phyloP scores from a whole-genome alignment of 2,797 vertebrate genomes.

The Odontamblyopus rebecca region DNA sequence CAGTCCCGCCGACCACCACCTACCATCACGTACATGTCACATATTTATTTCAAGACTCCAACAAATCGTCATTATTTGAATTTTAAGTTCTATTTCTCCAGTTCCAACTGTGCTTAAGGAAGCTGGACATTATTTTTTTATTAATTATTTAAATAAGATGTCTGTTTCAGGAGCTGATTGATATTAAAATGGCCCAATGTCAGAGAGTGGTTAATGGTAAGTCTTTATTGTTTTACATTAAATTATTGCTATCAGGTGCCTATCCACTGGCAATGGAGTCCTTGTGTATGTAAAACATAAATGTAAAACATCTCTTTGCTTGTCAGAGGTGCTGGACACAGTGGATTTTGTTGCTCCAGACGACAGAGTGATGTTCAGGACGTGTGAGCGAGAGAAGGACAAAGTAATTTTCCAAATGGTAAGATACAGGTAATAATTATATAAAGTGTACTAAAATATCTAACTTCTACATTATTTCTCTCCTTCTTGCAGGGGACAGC shows the following conservation, averaged over 20 bases:
- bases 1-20: no score
- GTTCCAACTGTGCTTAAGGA: neutral
- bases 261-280: no score
- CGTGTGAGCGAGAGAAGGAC: conserved; percentile 85
- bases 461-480: neutral
- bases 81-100: neutral
- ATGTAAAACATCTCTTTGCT: neutral
- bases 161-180: conserved; percentile 87
- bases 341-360: conserved; percentile 94
- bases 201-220: conserved; percentile 87
- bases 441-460: neutral
- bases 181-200: conserved; percentile 94
- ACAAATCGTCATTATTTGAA: no score
- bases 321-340: conserved; percentile 79
- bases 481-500: conserved; percentile 84
- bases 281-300: no score
- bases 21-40: no score
- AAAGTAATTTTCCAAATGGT: conserved; percentile 96
- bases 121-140: neutral
- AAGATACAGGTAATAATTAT: neutral
- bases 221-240: conserved; percentile 17
- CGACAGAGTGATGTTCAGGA: conserved; percentile 92
- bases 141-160: neutral
- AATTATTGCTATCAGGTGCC: no score
- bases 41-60: no score